Evolutionary conservation across 2,113 vertebrate genomes (phyloP), one percentile per base, ranked within the genome.

Genomic region (Cololabis saira): DNA sequence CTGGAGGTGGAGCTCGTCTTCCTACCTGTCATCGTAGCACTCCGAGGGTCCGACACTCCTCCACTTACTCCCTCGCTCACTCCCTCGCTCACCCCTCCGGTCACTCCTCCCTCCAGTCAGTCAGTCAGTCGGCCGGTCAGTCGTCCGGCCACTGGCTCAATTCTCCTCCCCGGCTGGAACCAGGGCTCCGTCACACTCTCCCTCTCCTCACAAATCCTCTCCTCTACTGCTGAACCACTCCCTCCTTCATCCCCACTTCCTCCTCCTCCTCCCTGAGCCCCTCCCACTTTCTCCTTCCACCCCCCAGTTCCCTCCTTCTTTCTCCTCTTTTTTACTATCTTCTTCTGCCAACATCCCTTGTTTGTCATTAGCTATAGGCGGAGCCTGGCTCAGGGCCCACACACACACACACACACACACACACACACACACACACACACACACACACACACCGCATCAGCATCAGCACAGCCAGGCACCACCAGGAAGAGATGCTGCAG

Each of bases 21-120:
- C 93, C 90, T 92, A 94, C 92, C 92, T 92, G 92, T 78, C 92
- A 93, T 93, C 1, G 12, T 56, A 61, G 49, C 59, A 73, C 60
- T 42, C 58, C 13, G 30, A 62, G 56, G n/a, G 61, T 59, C 80
- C 43, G 63, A 43, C 88, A 72, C 82, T 85, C 84, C 87, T 80
- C 80, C 90, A n/a, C n/a, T n/a, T n/a, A n/a, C n/a, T n/a, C n/a
- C n/a, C n/a, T n/a, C n/a, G n/a, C n/a, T n/a, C n/a, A n/a, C n/a
- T n/a, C n/a, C n/a, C n/a, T n/a, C n/a, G n/a, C n/a, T n/a, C n/a
- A n/a, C n/a, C n/a, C n/a, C n/a, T n/a, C n/a, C 43, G 63, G 45
- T 84, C 88, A 72, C 82, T 85, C 84, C 87, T 80, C 80, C 90
- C 84, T 80, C 81, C 85, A 83, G 70, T 84, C 82, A 82, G 66